Evolutionary conservation across 1,140 invertebrate genomes (phyloP).

Genomic region (Nephila pilipes): DNA sequence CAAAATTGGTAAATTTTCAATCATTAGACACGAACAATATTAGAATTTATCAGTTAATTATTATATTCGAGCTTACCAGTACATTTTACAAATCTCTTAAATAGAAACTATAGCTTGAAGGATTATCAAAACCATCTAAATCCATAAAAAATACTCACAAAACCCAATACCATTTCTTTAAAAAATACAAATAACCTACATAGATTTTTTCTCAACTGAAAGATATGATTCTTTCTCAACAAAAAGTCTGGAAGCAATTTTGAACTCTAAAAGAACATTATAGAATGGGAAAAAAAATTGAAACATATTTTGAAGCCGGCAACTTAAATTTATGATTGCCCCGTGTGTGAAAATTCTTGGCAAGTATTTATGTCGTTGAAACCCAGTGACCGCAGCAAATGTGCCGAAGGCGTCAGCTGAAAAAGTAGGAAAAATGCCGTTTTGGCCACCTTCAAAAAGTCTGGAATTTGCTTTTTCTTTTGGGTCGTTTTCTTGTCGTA

Average conservation of each 20-base stretch:
- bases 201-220: no score
- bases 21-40: no score
- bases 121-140: no score
- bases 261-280: not conserved
- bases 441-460: slow-evolving; percentile 1
- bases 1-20: no score
- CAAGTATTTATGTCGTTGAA: slow-evolving; percentile 20
- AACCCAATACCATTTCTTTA: no score
- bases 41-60: no score
- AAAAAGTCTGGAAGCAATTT: not conserved
- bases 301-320: not conserved
- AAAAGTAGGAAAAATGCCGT: not conserved
- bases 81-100: no score
- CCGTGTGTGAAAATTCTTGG: slow-evolving; percentile 9
- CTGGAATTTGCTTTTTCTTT: not conserved
- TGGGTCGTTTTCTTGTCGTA: not conserved
- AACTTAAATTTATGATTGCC: not conserved
- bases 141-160: no score
- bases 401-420: not conserved
- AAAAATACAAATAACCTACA: no score
- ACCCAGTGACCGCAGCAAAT: slow-evolving; percentile 1
- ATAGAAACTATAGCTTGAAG: no score
- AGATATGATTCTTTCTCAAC: no score
- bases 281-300: not conserved
- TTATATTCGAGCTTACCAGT: no score